Base-by-base conservation (phyloP, 2,113 vertebrate genomes). In the Pygoscelis antarcticus region DNA sequence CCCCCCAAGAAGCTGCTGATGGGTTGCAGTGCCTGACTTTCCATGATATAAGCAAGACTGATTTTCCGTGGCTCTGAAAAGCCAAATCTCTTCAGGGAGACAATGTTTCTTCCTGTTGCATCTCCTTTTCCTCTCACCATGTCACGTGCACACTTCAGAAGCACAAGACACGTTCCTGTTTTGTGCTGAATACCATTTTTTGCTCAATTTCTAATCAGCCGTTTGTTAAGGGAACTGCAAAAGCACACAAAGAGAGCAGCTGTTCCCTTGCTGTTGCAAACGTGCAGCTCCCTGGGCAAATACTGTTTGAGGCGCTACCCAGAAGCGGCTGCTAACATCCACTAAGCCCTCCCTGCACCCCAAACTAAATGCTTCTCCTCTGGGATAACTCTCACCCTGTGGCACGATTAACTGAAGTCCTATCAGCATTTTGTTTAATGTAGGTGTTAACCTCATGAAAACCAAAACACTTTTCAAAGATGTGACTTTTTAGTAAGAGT, bases 141-240 rank as follows among this genome's bases (percentile, higher is more conserved):
- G 3, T 91, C 95, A 95, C 6, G 0, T 87, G 92, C 61, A 21
- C 65, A 89, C 96, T 97, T 93, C 86, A 96, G 76, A 95, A 78
- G 54, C 83, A 51, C 90, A 95, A 90, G 93, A 95, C 36, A 97
- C 95, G 95, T 96, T 96, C 92, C 95, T 96, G 89, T 94, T 97
- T 95, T 83, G 84, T 93, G 90, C 95, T 97, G 95, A 97, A 87
- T 51, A 89, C 52, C 32, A 14, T 64, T 94, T 97, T 97, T 96
- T 97, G 87, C 90, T 92, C 90, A 96, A 95, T 97, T 97, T 97
- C 96, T 96, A 98, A 98, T 97, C 96, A 97, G 83, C 71, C 74
- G 19, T 96, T 98, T 93, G 51, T 93, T 97, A 94, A 85, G 77
- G 88, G 93, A 90, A 69, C 82, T 81, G 88, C 80, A 83, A 78